Conservation (phyloP, 1,140 invertebrate genomes). For the Neomicropteryx cornuta region DNA sequence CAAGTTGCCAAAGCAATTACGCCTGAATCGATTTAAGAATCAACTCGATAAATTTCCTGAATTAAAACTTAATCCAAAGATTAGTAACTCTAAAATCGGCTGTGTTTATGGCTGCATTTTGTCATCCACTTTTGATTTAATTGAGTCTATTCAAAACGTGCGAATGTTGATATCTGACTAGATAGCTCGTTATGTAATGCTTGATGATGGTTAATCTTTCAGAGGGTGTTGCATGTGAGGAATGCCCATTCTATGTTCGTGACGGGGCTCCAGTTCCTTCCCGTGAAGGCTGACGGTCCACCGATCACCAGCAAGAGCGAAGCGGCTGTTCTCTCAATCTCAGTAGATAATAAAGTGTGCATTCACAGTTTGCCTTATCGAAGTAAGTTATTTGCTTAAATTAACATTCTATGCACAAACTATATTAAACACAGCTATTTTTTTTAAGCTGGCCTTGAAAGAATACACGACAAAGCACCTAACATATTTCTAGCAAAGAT, state of each 20-base stretch:
- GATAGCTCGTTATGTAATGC: no score
- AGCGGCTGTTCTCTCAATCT: slow-evolving; percentile 85
- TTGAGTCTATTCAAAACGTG: no score
- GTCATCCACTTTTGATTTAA: no score
- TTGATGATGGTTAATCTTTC: slow-evolving; percentile 18
- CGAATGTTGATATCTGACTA: no score
- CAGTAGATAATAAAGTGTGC: slow-evolving; percentile 87
- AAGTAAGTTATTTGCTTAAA: slow-evolving; percentile 46
- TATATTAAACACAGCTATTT: slow-evolving; percentile 4
- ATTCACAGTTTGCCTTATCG: slow-evolving; percentile 77
- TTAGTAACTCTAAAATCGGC: no score
- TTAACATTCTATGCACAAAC: slow-evolving; percentile 8
- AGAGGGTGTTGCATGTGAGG: slow-evolving; percentile 71
- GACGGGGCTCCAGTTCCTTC: slow-evolving; percentile 83
- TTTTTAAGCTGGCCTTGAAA: neutral
- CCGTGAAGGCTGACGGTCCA: slow-evolving; percentile 50
- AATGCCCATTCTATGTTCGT: slow-evolving; percentile 89
- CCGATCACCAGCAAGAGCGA: slow-evolving; percentile 61
- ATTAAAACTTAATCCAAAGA: no score
- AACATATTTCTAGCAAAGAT: slow-evolving; percentile 1
- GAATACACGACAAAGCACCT: neutral
- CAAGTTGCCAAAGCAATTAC: no score
- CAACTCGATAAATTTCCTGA: no score
- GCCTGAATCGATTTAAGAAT: no score
- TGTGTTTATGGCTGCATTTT: no score